phyloP scores from a whole-genome alignment of 1,140 invertebrate species.

The Mya arenaria region DNA sequence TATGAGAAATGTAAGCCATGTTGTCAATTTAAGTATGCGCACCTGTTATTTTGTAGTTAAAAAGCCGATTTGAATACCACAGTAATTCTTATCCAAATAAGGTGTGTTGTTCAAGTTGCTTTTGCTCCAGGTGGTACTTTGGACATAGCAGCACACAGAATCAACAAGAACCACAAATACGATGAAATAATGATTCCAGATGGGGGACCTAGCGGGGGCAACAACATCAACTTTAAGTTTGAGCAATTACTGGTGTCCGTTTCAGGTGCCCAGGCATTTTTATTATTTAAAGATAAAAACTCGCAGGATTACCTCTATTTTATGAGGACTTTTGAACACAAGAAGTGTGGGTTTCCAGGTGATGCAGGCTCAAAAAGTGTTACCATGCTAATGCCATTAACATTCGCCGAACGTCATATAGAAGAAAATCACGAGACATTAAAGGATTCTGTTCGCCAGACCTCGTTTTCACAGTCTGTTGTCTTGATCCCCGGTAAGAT shows the following conservation, averaged over 20 bases:
- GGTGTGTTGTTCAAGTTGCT: not conserved
- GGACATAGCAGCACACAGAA: slow-evolving; percentile 29
- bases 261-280: slow-evolving; percentile 12
- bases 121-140: slow-evolving; percentile 42
- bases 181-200: slow-evolving; percentile 33
- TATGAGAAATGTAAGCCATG: too few species aligned
- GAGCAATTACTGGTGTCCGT: slow-evolving; percentile 8
- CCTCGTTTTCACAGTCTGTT: not conserved
- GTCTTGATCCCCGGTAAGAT: not conserved
- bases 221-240: slow-evolving; percentile 26
- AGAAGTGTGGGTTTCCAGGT: slow-evolving; percentile 20
- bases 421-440: slow-evolving; percentile 9
- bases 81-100: not conserved
- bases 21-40: too few species aligned
- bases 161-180: slow-evolving; percentile 3
- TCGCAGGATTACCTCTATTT: slow-evolving; percentile 34
- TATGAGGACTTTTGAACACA: slow-evolving; percentile 28
- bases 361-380: not conserved
- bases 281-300: not conserved
- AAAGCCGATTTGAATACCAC: not conserved
- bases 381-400: not conserved
- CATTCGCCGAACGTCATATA: not conserved
- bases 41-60: too few species aligned
- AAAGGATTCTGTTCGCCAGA: not conserved
- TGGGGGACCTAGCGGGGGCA: slow-evolving; percentile 17